Evolutionary conservation across 1,140 invertebrate genomes (phyloP), one percentile per base, ranked within the genome.

Genomic region (Phymastichus coffea): DNA sequence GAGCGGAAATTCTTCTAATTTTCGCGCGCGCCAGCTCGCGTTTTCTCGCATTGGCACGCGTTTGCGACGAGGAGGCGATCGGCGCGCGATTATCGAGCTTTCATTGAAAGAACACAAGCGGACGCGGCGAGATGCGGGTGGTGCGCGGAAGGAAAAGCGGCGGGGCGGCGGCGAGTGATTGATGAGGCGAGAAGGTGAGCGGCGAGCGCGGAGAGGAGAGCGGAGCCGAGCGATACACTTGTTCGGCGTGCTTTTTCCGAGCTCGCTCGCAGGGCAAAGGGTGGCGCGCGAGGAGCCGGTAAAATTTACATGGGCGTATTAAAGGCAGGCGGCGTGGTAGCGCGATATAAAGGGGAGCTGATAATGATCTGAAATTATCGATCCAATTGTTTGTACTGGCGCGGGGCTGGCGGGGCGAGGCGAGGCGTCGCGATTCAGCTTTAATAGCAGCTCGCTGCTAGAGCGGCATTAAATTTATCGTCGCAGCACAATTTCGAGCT

Each of bases 311-410:
- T 66, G 64, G 63, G 63, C n/a, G n/a, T n/a, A n/a, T n/a, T n/a
- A 65, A 67, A 67, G 63, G 66, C 68, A 72, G 69, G 64, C 64
- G 68, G 69, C n/a, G n/a, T n/a, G n/a, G n/a, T n/a, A n/a, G n/a
- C n/a, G n/a, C 71, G 68, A 77, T 75, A 72, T 72, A 73, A 75
- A 70, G 70, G 67, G 53, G 57, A 64, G 63, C 69, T 74, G 77
- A 78, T 79, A 77, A 79, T 71, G 66, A 79, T 79, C 75, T 77
- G 69, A 72, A 78, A 79, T 76, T 79, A 79, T 78, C 69, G 76
- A 79, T 79, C 74, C 74, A 72, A 78, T 79, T 78, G 74, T 77
- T 79, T 76, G 76, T 76, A 77, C 68, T 75, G 64, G 65, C 62
- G 56, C 64, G 66, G 64, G 64, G 63, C 72, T 63, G 43, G 47